Conservation (phyloP, 1,140 invertebrate genomes). For the Drosophila serrata region DNA sequence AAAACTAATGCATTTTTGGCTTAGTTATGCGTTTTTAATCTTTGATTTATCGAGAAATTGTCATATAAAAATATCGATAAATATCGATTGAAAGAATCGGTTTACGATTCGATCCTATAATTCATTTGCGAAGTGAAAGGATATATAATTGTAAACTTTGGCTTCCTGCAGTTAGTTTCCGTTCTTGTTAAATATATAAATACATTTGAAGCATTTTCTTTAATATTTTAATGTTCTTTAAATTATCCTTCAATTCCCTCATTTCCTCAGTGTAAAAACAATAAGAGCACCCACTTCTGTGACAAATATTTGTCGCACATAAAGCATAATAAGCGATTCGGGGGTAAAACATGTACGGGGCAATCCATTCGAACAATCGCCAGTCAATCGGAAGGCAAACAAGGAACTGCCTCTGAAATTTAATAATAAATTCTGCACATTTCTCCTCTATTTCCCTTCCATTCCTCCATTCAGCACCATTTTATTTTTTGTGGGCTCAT, state of each 20-base stretch:
- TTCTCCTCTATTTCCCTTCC: background rate
- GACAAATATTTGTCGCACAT: conserved; percentile 70
- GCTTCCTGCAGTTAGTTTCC: too few species aligned
- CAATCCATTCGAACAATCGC: conserved; percentile 36
- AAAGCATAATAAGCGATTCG: conserved; percentile 64
- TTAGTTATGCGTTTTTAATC: too few species aligned
- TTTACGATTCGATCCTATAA: too few species aligned
- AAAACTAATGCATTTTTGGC: too few species aligned
- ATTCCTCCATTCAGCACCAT: too few species aligned
- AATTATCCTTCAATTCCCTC: background rate
- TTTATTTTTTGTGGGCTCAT: conserved; percentile 33
- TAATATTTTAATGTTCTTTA: fast-evolving
- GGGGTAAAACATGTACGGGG: conserved; percentile 8
- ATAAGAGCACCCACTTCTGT: conserved; percentile 11
- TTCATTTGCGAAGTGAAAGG: too few species aligned
- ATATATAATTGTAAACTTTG: too few species aligned
- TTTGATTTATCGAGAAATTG: too few species aligned
- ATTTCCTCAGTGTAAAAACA: conserved; percentile 3
- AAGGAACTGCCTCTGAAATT: conserved; percentile 34
- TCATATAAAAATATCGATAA: too few species aligned
- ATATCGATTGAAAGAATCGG: too few species aligned
- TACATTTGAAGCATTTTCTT: too few species aligned
- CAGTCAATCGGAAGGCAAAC: conserved; percentile 61
- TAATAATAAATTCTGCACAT: conserved; percentile 58
- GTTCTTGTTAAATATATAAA: too few species aligned